phyloP scores from a whole-genome alignment of 2,888 invertebrate genomes.

The Stenichneumon culpator region DNA sequence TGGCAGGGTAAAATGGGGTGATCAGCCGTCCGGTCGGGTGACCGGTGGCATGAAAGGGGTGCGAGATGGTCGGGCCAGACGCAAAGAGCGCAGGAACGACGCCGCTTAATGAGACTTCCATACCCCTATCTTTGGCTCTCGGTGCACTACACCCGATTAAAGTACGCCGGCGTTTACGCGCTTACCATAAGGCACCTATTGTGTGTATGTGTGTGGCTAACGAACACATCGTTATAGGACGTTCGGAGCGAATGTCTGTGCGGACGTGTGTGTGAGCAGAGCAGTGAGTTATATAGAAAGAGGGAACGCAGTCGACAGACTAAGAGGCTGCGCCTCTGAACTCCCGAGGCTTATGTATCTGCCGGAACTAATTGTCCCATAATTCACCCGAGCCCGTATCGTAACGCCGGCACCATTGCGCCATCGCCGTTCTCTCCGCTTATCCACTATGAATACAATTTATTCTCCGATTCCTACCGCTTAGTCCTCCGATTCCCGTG shows the following conservation, averaged over 20 bases:
- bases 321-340: constrained; percentile 74
- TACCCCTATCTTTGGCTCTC: constrained; percentile 62
- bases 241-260: constrained; percentile 29
- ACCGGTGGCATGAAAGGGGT: constrained; percentile 61
- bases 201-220: constrained; percentile 31
- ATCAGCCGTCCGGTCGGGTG: constrained; percentile 48
- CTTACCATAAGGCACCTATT: constrained; percentile 50
- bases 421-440: constrained; percentile 66
- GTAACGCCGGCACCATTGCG: constrained; percentile 71
- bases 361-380: constrained; percentile 83
- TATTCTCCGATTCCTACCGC: constrained; percentile 59
- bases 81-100: constrained; percentile 75
- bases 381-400: constrained; percentile 80
- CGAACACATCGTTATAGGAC: constrained; percentile 52
- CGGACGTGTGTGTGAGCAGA: constrained; percentile 7
- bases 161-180: constrained; percentile 29
- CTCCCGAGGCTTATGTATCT: constrained; percentile 81
- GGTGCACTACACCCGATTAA: constrained; percentile 32
- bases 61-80: constrained; percentile 62
- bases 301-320: constrained; percentile 48
- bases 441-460: constrained; percentile 67
- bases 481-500: constrained; percentile 55
- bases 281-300: constrained; percentile 57
- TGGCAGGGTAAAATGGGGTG: constrained; percentile 50
- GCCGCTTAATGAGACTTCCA: constrained; percentile 80